phyloP scores from a whole-genome alignment of 2,888 invertebrate genomes.

The Holacanthella duospinosa region DNA sequence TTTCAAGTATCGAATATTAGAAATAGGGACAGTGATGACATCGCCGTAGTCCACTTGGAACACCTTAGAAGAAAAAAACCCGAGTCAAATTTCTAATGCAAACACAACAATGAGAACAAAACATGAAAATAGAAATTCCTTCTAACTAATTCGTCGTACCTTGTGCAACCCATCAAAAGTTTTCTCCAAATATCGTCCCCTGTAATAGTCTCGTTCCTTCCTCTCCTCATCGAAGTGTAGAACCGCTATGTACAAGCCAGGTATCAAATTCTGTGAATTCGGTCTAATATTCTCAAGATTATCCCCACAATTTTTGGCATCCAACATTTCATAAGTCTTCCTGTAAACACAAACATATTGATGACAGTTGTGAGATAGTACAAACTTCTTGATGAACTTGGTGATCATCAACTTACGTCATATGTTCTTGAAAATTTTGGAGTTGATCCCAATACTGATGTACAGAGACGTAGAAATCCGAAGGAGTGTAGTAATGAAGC shows the following conservation, averaged over 20 bases:
- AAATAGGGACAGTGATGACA: neutral
- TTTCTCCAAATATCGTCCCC: neutral
- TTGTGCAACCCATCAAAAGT: neutral
- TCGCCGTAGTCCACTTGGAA: neutral
- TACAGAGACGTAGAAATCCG: neutral
- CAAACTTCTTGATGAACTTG: neutral
- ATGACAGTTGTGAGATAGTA: neutral
- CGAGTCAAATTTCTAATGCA: neutral
- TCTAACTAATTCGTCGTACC: no score
- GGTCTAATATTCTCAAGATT: neutral
- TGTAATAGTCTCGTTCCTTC: neutral
- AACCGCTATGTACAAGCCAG: neutral
- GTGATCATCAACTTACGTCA: conserved; percentile 1
- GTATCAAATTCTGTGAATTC: neutral
- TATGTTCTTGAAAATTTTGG: neutral
- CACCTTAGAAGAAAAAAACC: neutral
- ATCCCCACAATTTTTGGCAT: neutral
- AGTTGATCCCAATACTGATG: neutral
- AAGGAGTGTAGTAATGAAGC: neutral
- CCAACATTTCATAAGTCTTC: neutral
- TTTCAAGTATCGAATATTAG: neutral
- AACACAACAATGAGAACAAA: neutral
- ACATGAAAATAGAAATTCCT: neutral
- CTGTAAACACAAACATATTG: no score
- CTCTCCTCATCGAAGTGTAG: neutral